Percentiles rank a stretch among this genome's conserved stretches.
Conservation (phyloP, 2,888 invertebrate genomes). For the Ophion slaviceki region DNA sequence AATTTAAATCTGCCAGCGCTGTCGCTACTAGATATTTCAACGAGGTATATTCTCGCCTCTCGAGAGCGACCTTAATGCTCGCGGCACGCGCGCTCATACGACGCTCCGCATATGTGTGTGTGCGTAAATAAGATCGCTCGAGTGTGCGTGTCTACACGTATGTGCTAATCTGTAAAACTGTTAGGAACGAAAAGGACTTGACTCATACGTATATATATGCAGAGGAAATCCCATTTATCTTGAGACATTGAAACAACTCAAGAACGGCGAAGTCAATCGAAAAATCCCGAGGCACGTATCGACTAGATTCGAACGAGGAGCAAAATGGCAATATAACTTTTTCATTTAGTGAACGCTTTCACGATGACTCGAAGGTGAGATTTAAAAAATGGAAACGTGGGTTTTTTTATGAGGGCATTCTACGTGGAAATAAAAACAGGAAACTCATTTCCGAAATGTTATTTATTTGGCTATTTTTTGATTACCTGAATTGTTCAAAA, state of each 20-base stretch:
- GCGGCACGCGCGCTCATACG: slow-evolving; percentile 51
- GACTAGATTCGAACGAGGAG: neutral
- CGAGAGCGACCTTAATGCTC: slow-evolving; percentile 43
- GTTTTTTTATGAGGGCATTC: too few species aligned
- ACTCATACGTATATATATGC: neutral
- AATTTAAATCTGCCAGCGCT: slow-evolving; percentile 68
- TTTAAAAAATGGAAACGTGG: too few species aligned
- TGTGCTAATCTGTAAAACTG: neutral
- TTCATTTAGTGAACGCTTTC: too few species aligned
- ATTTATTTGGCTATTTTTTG: too few species aligned
- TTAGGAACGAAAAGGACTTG: neutral
- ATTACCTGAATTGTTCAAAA: too few species aligned
- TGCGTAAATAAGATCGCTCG: neutral
- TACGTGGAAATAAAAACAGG: too few species aligned
- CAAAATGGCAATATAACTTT: neutral
- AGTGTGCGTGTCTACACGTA: neutral
- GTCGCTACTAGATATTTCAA: slow-evolving; percentile 66
- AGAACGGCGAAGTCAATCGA: neutral
- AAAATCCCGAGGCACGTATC: neutral
- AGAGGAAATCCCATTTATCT: neutral
- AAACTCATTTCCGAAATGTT: too few species aligned
- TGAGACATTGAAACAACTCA: neutral
- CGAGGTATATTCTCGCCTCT: slow-evolving; percentile 61
- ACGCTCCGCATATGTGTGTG: neutral
- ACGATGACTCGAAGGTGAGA: too few species aligned